These are phyloP conservation scores for Spea bombifrons DNA, from an alignment of 2,113 vertebrate genomes.

Conservation along the genomic window DNA sequence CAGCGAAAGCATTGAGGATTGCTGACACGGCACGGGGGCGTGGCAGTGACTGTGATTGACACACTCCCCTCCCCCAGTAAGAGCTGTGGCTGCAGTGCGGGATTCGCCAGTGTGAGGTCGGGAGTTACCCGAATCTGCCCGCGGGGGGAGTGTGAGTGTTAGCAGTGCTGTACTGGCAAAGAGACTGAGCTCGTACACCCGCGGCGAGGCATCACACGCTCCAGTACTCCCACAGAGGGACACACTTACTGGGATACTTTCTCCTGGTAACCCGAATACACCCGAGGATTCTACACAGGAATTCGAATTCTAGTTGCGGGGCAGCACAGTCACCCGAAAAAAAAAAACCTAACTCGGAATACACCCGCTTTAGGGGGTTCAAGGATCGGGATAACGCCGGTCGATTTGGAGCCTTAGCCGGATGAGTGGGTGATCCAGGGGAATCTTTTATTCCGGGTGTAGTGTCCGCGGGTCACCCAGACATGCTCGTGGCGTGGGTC, in stretches of 20 bases:
- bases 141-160: slow-evolving; percentile 24
- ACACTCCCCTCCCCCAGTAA: slow-evolving; percentile 24
- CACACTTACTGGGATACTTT: background rate
- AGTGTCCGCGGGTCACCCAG: background rate
- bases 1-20: slow-evolving; percentile 6
- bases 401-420: background rate
- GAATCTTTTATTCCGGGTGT: background rate
- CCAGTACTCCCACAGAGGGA: background rate
- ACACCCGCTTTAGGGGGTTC: background rate
- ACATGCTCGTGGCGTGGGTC: slow-evolving; percentile 14
- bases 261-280: no score
- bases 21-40: slow-evolving; percentile 25
- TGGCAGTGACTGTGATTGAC: slow-evolving; percentile 3
- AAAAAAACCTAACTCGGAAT: background rate
- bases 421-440: slow-evolving; percentile 9
- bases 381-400: background rate
- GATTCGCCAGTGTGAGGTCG: slow-evolving; percentile 39
- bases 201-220: slow-evolving; percentile 3
- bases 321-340: background rate
- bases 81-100: slow-evolving; percentile 47
- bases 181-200: background rate
- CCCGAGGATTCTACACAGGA: no score
- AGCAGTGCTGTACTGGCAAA: background rate
- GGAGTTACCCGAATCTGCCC: slow-evolving; percentile 39
- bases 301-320: no score